A percentile compares a stretch with the other conserved stretches of the same genome.
Evolutionary conservation across 2,113 vertebrate genomes (phyloP).

Genomic region (Lates calcarifer): DNA sequence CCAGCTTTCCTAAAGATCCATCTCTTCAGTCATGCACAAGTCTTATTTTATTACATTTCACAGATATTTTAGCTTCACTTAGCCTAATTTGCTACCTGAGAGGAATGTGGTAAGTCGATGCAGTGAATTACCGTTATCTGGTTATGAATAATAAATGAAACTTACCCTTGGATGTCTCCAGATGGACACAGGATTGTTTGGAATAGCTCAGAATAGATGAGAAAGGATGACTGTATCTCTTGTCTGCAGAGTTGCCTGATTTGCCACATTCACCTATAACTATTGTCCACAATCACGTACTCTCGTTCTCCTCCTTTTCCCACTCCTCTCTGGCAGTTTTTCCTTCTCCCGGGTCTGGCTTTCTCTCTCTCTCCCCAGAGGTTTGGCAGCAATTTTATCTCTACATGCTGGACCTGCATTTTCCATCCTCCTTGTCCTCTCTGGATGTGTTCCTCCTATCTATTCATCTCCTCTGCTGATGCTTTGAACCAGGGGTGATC

Average conservation of each 20-base stretch:
- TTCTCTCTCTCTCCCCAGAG: slow-evolving; percentile 35
- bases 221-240: slow-evolving; percentile 1
- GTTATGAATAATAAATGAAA: slow-evolving; percentile 42
- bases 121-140: slow-evolving; percentile 1
- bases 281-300: not conserved
- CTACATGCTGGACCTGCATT: slow-evolving; percentile 21
- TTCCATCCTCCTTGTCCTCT: slow-evolving; percentile 17
- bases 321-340: slow-evolving; percentile 19
- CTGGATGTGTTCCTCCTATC: slow-evolving; percentile 16
- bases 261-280: slow-evolving; percentile 21
- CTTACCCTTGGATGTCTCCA: slow-evolving; percentile 42
- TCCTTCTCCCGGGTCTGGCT: slow-evolving; percentile 23
- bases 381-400: slow-evolving; percentile 41
- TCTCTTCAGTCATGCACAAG: not conserved
- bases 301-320: slow-evolving; percentile 21
- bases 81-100: slow-evolving; percentile 8
- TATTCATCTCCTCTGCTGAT: slow-evolving; percentile 18
- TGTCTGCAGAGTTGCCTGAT: not conserved
- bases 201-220: not conserved
- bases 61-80: not conserved
- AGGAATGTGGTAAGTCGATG: slow-evolving; percentile 2
- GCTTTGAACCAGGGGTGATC: slow-evolving; percentile 14
- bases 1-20: not conserved
- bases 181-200: slow-evolving; percentile 20
- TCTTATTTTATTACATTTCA: not conserved